Evolutionary conservation across 2,113 vertebrate genomes (phyloP), one percentile per base, ranked within the genome.

Genomic region (Tenebrosternarchus preto): DNA sequence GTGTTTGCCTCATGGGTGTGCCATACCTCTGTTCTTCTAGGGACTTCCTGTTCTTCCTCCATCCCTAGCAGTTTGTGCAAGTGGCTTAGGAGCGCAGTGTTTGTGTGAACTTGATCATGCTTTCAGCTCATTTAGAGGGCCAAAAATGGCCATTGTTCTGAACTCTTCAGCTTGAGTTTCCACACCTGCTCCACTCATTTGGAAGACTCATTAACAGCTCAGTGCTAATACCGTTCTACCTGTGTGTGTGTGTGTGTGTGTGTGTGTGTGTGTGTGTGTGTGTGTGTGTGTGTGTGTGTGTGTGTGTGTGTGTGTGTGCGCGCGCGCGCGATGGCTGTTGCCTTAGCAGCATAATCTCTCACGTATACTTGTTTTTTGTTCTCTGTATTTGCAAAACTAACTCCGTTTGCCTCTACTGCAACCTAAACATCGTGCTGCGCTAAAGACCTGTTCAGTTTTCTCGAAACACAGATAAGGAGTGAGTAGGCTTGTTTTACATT

Each of bases 381-480:
- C 17, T 24, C 31, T 27, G 22, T 73, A 73, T 66, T 80, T 66
- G 66, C 70, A 66, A 73, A 66, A 36, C 53, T 22, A 64, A 24
- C 0, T 71, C n/a, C n/a, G 16, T 0, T 17, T 64, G 29, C 56
- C 56, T 79, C 17, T 73, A 63, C 78, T 66, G 63, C 61, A 5
- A 25, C 2, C 33, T 57, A 33, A 66, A 60, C 73, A 73, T 25
- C 17, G 8, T 78, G n/a, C 22, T 50, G 22, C 17, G 24, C 8
- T 67, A 8, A 27, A 60, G 53, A 53, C 57, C 59, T 33, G 69
- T 77, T 60, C 27, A 69, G 63, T 15, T 53, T 73, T 79, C 25
- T 70, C 43, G 15, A 2, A 59, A 72, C 20, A n/a, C 11, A 61
- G 70, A 46, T 17, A 8, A 27, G 46, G 67, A 77, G 36, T 15